Conservation (phyloP, 2,113 vertebrate species). For the Mormoops blainvillei region DNA sequence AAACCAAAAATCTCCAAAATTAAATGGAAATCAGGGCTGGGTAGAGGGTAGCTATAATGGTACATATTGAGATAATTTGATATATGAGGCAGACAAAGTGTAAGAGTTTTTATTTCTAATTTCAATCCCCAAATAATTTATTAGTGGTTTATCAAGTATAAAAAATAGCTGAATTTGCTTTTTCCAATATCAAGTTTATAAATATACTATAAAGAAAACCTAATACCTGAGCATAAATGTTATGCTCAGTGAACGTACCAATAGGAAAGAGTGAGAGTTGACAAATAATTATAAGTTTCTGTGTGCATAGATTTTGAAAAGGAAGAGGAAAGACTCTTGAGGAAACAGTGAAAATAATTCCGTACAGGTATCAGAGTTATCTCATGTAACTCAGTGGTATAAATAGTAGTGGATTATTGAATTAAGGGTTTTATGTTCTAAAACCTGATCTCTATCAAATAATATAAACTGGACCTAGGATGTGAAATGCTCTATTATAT, state of each 20-base stretch:
- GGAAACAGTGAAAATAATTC: constrained; percentile 17
- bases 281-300: constrained; percentile 4
- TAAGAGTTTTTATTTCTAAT: not conserved
- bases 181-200: not conserved
- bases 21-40: not conserved
- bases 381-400: not conserved
- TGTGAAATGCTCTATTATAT: not conserved
- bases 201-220: not conserved
- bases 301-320: not conserved
- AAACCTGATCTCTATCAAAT: not conserved
- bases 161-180: not conserved
- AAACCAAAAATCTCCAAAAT: not conserved
- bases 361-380: not conserved
- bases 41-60: not conserved
- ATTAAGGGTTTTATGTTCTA: not conserved
- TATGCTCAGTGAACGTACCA: not conserved
- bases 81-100: not conserved
- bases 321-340: not conserved
- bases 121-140: constrained; percentile 9
- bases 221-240: not conserved
- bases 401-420: not conserved
- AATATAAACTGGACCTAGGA: not conserved
- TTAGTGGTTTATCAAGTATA: not conserved
- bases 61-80: not conserved
- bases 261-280: not conserved